Conservation (phyloP, 2,113 vertebrate species). For the Anseranas semipalmata region DNA sequence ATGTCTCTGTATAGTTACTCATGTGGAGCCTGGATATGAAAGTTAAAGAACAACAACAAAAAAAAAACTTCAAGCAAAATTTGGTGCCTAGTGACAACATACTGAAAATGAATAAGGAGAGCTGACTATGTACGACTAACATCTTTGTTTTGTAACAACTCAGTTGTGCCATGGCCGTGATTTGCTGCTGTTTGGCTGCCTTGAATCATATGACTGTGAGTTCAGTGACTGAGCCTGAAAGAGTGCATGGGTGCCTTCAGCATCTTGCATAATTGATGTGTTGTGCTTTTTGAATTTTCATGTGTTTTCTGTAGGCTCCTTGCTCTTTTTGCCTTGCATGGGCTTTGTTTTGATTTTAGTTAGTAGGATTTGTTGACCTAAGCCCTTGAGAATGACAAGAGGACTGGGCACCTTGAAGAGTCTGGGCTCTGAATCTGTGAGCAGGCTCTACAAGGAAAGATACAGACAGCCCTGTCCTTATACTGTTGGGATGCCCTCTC, state of each 20-base stretch:
- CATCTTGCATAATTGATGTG: neutral
- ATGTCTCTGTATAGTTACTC: neutral
- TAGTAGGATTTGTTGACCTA: neutral
- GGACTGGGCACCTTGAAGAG: neutral
- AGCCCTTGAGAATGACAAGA: neutral
- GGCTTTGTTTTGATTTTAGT: neutral
- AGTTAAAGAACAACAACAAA: neutral
- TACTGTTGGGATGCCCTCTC: accelerated
- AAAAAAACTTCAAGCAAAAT: neutral
- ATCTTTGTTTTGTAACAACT: neutral
- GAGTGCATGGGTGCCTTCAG: neutral
- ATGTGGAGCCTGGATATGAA: neutral
- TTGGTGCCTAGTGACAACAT: neutral
- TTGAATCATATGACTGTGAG: neutral
- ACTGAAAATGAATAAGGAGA: neutral
- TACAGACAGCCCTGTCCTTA: neutral
- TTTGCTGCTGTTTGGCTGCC: neutral
- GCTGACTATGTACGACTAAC: neutral
- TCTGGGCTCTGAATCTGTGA: neutral
- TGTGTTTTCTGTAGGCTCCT: neutral
- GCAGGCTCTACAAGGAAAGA: neutral
- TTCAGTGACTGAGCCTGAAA: neutral
- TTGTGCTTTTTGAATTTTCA: neutral
- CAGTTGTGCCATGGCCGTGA: neutral
- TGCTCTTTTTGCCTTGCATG: neutral